Percentiles rank a stretch among this genome's conserved stretches.
Conservation (phyloP, 2,113 vertebrate species). For the Jacana jacana region DNA sequence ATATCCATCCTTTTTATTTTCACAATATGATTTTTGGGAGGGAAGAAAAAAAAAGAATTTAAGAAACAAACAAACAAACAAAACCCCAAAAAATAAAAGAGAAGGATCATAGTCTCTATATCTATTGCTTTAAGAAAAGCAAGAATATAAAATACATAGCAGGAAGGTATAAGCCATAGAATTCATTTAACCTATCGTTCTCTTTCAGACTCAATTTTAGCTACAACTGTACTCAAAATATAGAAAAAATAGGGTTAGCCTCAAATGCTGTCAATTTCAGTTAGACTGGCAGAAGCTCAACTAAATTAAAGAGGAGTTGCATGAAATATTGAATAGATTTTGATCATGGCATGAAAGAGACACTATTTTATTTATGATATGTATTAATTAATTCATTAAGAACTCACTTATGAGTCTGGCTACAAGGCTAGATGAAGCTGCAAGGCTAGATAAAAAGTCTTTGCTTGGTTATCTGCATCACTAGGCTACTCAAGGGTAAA, state of each 20-base stretch:
- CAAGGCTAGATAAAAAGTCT: neutral
- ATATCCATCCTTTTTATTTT: neutral
- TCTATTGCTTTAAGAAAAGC: neutral
- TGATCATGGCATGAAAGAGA: constrained; percentile 13
- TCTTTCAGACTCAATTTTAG: neutral
- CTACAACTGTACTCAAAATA: neutral
- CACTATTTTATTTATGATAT: constrained; percentile 53
- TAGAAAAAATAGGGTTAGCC: neutral
- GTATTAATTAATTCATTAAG: constrained; percentile 19
- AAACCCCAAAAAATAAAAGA: neutral
- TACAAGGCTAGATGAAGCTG: neutral
- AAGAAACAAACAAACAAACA: neutral
- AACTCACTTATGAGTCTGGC: neutral
- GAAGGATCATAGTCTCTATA: neutral
- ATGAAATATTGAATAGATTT: constrained; percentile 54
- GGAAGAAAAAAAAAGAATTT: neutral
- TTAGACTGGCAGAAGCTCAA: neutral
- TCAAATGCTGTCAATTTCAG: neutral
- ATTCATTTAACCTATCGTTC: neutral
- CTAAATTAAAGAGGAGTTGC: neutral
- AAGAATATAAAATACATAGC: neutral
- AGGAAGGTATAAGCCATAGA: neutral
- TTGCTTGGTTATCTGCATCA: neutral
- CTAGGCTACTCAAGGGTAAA: neutral
- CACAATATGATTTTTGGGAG: neutral